These are phyloP conservation scores for Botrylloides violaceus DNA, from an alignment of 23 tunicate species.

Conservation along the genomic window DNA sequence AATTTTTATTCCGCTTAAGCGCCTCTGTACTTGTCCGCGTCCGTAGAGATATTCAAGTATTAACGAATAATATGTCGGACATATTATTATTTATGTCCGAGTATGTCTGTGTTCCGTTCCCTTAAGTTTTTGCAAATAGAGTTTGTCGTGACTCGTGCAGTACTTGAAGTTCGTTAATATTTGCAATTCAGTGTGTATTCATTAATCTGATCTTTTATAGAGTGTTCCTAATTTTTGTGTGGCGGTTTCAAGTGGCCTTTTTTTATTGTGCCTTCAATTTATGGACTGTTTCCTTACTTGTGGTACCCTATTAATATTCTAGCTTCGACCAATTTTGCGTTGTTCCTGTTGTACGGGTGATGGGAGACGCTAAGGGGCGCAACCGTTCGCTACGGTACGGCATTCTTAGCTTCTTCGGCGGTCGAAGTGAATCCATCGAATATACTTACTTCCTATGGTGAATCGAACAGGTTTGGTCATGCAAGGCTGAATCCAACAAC, in stretches of 20 bases:
- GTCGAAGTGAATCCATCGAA: too few relatives aligned
- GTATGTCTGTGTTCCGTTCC: not conserved
- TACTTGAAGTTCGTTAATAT: not conserved
- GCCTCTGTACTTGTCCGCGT: not conserved
- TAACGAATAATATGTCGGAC: not conserved
- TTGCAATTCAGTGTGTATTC: not conserved
- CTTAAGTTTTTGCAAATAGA: not conserved
- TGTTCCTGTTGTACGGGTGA: too few relatives aligned
- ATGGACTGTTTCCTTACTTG: not conserved
- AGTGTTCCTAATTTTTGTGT: not conserved
- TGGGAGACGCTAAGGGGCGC: too few relatives aligned
- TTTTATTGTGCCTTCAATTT: not conserved
- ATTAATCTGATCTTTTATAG: not conserved
- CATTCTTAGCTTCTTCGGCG: too few relatives aligned
- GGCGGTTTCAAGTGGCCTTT: slow-evolving; percentile 1
- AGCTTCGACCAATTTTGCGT: too few relatives aligned
- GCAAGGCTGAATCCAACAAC: too few relatives aligned
- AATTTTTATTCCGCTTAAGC: not conserved
- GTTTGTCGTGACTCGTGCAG: not conserved
- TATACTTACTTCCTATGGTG: too few relatives aligned
- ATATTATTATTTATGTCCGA: too few relatives aligned
- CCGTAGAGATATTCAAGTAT: too few relatives aligned
- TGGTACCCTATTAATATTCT: too few relatives aligned
- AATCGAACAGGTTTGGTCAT: too few relatives aligned
- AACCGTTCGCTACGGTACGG: too few relatives aligned